These are phyloP conservation scores for Corvus hawaiiensis DNA, from an alignment of 2,113 vertebrate species.

Conservation along the genomic window DNA sequence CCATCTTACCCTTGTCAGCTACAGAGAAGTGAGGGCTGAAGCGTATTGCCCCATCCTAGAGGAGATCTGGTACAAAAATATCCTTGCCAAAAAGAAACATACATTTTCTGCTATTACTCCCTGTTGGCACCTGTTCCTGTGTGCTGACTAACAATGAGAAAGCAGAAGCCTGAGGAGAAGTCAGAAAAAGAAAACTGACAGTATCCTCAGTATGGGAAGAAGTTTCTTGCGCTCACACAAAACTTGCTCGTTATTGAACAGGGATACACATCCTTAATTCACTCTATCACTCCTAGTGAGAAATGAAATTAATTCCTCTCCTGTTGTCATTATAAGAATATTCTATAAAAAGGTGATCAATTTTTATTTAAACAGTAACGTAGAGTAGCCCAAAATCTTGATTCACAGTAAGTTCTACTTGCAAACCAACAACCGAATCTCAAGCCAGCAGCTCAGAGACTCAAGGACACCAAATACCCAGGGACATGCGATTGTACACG, in stretches of 20 bases:
- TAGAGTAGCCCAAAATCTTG: background rate
- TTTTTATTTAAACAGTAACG: background rate
- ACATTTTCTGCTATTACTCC: background rate
- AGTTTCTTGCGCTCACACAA: background rate
- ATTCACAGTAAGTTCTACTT: background rate
- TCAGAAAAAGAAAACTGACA: background rate
- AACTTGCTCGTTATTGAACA: background rate
- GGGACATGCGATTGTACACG: fast-evolving
- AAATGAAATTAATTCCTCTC: background rate
- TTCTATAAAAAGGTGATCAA: background rate
- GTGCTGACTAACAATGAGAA: background rate
- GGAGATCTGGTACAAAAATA: background rate
- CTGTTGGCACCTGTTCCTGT: background rate
- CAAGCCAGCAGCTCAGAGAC: background rate
- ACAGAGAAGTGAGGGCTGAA: background rate
- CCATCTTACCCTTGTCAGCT: background rate
- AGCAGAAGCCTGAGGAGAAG: background rate
- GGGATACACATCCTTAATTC: background rate
- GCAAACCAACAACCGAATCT: background rate
- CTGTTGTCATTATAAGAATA: background rate
- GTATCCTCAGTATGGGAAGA: background rate
- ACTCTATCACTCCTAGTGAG: background rate
- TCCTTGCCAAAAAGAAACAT: background rate
- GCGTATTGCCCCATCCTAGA: fast-evolving
- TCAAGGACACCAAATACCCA: background rate